phyloP scores from a whole-genome alignment of 1,140 invertebrate genomes.

The Anastrepha ludens region DNA sequence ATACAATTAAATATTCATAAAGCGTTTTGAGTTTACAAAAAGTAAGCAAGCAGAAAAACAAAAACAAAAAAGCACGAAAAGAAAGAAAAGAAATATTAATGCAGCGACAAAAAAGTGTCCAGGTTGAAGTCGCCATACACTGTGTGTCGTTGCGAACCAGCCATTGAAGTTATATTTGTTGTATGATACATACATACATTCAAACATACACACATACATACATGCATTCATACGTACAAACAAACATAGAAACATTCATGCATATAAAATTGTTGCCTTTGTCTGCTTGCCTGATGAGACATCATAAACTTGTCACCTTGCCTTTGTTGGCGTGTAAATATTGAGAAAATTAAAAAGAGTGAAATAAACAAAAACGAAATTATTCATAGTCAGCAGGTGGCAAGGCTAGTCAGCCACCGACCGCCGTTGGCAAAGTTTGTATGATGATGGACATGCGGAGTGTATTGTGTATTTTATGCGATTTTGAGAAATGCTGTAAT shows the following conservation, averaged over 20 bases:
- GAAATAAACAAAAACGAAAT: not conserved
- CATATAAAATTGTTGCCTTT: not conserved
- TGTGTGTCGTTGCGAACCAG: not conserved
- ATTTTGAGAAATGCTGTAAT: not conserved
- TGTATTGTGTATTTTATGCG: not conserved
- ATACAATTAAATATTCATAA: constrained; percentile 53
- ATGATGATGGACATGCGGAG: not conserved
- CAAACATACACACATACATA: not conserved
- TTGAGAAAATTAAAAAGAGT: constrained; percentile 25
- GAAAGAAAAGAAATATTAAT: not conserved
- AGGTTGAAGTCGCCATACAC: not conserved
- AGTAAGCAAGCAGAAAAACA: not conserved
- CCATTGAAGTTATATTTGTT: constrained; percentile 27
- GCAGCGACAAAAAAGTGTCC: not conserved
- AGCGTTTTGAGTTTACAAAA: constrained; percentile 44
- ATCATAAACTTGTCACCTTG: constrained; percentile 51
- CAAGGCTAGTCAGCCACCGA: not conserved
- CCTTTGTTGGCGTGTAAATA: constrained; percentile 48
- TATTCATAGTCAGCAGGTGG: not conserved
- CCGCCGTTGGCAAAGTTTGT: not conserved
- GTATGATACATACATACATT: not conserved
- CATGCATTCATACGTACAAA: not conserved
- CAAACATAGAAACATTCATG: not conserved
- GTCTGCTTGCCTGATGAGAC: constrained; percentile 43
- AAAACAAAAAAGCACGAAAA: not conserved